Conservation (phyloP, 2,113 vertebrate species). For the Leucosticte australis region DNA sequence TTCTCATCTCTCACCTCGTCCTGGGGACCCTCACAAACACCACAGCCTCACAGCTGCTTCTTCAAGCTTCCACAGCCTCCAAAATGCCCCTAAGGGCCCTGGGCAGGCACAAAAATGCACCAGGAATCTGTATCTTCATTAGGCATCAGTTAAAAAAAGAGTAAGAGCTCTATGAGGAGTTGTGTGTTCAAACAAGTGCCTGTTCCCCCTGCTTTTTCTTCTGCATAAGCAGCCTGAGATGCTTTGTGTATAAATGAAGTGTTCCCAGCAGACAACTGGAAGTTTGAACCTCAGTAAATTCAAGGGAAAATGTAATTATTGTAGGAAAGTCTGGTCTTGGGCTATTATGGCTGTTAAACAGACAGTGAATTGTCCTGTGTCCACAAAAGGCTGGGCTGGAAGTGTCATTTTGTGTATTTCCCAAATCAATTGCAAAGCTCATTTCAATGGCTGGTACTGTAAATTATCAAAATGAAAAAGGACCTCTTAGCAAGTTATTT, state of each 20-base stretch:
- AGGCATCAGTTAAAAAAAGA: background rate
- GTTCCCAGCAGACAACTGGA: background rate
- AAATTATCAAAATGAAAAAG: slow-evolving; percentile 29
- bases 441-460: background rate
- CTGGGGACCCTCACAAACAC: no score
- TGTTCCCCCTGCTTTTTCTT: background rate
- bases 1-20: no score
- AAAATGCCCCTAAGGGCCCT: background rate
- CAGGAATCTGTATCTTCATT: background rate
- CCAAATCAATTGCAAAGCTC: background rate
- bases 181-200: background rate
- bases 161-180: background rate
- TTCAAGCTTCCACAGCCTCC: background rate
- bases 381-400: background rate
- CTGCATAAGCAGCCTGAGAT: background rate
- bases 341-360: background rate
- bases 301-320: slow-evolving; percentile 7
- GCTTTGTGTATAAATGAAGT: background rate
- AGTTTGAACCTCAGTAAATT: background rate
- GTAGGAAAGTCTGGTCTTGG: background rate
- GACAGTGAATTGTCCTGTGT: background rate
- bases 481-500: background rate
- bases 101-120: background rate
- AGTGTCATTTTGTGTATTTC: slow-evolving; percentile 4
- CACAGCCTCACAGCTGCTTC: background rate